Conservation (phyloP, 2,888 invertebrate genomes). For the Synergus umbraculus region DNA sequence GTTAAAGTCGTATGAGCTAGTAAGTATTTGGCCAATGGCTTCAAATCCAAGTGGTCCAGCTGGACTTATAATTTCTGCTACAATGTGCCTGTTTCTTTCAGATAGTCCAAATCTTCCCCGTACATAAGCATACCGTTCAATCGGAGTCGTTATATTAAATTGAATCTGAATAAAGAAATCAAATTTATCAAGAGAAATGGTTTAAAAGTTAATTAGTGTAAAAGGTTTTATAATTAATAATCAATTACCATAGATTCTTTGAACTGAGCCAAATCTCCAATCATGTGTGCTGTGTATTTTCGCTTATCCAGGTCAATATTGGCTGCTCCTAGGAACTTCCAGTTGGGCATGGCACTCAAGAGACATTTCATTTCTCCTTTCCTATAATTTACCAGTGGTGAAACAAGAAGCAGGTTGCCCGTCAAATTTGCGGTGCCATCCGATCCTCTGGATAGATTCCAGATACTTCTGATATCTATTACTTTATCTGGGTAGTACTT, state of each 20-base stretch:
- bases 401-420: constrained; percentile 82
- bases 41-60: constrained; percentile 85
- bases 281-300: constrained; percentile 80
- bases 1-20: constrained; percentile 83
- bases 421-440: constrained; percentile 82
- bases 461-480: constrained; percentile 84
- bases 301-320: constrained; percentile 85
- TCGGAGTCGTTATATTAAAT: constrained; percentile 87
- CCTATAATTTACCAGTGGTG: constrained; percentile 83
- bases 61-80: constrained; percentile 86
- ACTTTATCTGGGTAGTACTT: constrained; percentile 84
- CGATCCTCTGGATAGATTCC: constrained; percentile 81
- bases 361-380: constrained; percentile 84
- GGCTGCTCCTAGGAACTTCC: constrained; percentile 84
- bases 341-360: constrained; percentile 82
- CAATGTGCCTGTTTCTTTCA: constrained; percentile 84
- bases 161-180: constrained; percentile 54
- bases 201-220: not conserved
- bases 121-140: constrained; percentile 83
- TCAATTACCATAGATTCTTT: constrained; percentile 83
- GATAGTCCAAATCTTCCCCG: constrained; percentile 86
- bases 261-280: constrained; percentile 84
- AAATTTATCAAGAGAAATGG: not conserved
- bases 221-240: not conserved
- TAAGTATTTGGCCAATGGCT: constrained; percentile 81